Evolutionary conservation across 2,113 vertebrate species (phyloP), one percentile per base, ranked within the genome.

Genomic region (Stigmatopora nigra): DNA sequence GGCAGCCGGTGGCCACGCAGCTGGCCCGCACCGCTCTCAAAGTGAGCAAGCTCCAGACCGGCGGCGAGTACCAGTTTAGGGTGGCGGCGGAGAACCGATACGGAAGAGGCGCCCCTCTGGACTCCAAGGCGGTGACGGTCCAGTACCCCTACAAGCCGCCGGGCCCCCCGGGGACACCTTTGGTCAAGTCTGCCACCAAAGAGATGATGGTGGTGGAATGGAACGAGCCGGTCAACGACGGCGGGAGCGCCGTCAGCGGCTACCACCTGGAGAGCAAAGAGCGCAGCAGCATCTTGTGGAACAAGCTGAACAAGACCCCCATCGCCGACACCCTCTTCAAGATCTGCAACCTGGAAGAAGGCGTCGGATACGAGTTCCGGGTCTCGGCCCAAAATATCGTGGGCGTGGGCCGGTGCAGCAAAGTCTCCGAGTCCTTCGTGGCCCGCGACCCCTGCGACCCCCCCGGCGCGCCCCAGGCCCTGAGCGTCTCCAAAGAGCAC

Each of bases 221-320:
- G 97, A 91, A 99, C 71, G 94, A 97, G 78, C 97, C 97, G 75
- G 95, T 98, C 63, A 93, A 82, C 84, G 97, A 99, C 55, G 97
- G 97, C 80, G 97, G 97, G 71, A 98, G 94, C 83, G 78, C 86
- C 87, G 79, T 98, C 74, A 92, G 91, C 76, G 97, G 97, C 61
- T 99, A 98, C 78, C 95, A 99, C 78, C 87, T 99, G 67, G 97
- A 99, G 85, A 93, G 93, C 79, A 98, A 99, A 84, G 97, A 99
- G 84, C 94, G 95, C 85, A 98, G 91, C 72, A 98, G 97, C 76
- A 97, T 99, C 76, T 86, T 98, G 63, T 99, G 97, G 97, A 89
- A 88, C 74, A 99, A 98, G 85, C 78, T 94, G 69, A 98, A 98
- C 82, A 99, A 97, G 85, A 90, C 79, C 61, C 90, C 91, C 13